Percentiles rank a stretch among this genome's conserved stretches.
These are phyloP conservation scores for Leptestheria dahalacensis DNA, from an alignment of 1,140 invertebrate genomes.

Conservation along the genomic window DNA sequence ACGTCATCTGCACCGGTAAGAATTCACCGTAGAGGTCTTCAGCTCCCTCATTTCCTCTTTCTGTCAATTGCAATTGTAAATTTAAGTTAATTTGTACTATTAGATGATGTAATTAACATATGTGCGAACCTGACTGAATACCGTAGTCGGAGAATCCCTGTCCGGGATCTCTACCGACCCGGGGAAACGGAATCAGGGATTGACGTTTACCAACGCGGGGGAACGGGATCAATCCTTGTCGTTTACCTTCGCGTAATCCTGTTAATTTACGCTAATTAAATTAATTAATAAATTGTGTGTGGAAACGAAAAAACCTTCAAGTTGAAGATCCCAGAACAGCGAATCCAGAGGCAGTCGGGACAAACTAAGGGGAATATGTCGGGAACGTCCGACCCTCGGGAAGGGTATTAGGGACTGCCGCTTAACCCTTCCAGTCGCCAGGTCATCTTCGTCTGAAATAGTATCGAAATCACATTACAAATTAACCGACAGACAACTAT, in stretches of 20 bases:
- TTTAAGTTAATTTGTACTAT: no score
- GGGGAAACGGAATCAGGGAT: slow-evolving; percentile 14
- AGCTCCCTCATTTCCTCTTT: no score
- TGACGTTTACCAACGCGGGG: slow-evolving; percentile 15
- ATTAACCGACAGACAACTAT: no score
- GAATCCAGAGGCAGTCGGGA: neutral
- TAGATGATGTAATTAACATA: no score
- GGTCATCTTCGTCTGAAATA: neutral
- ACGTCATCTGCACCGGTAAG: no score
- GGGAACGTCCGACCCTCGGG: slow-evolving; percentile 13
- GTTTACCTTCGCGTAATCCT: neutral
- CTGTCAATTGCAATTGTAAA: no score
- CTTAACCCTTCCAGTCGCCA: neutral
- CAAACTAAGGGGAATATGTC: neutral
- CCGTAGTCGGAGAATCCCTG: neutral
- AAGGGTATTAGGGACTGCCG: slow-evolving; percentile 15
- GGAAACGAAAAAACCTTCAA: neutral
- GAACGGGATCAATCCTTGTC: slow-evolving; percentile 14
- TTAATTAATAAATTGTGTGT: neutral
- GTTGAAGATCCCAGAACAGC: neutral
- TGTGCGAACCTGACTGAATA: no score
- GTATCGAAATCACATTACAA: no score
- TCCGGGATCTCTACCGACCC: slow-evolving; percentile 5
- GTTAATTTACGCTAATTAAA: neutral
- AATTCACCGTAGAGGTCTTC: no score